Percentiles rank a stretch among this genome's conserved stretches.
Conservation (phyloP, 2,888 invertebrate genomes). For the Brachycybe producta region DNA sequence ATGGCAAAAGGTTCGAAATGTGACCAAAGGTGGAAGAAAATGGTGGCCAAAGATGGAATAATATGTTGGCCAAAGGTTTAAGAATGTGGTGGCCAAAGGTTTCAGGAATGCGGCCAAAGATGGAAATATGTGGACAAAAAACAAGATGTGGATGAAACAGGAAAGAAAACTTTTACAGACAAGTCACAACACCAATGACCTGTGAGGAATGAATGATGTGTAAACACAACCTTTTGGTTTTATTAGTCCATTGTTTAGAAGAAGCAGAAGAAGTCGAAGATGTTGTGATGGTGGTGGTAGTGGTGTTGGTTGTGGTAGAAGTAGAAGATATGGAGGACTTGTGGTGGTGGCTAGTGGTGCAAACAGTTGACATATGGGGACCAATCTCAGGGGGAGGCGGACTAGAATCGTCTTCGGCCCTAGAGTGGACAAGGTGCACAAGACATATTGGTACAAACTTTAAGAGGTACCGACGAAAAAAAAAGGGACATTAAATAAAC, state of each 20-base stretch:
- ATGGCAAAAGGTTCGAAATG: no score
- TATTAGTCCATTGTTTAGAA: conserved; percentile 17
- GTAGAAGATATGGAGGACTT: background rate
- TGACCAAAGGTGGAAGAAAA: no score
- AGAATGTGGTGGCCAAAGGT: no score
- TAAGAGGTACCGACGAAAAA: no score
- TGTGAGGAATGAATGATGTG: background rate
- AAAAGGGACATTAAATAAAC: no score
- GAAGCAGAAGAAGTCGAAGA: conserved; percentile 15
- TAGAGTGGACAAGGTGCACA: background rate
- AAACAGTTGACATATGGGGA: conserved; percentile 5
- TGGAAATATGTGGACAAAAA: no score
- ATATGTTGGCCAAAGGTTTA: no score
- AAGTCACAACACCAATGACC: conserved; percentile 12
- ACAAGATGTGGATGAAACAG: no score
- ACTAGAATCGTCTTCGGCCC: conserved; percentile 16
- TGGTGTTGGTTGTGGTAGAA: background rate
- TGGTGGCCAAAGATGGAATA: no score
- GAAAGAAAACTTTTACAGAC: no score
- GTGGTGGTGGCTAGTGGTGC: conserved; percentile 7
- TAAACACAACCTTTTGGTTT: conserved; percentile 14
- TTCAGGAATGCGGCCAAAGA: no score
- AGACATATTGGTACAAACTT: no score
- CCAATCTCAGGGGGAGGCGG: conserved; percentile 11
- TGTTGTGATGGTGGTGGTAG: conserved; percentile 4